Evolutionary conservation across 2,113 vertebrate genomes (phyloP).

Genomic region (Microcebus tavaratra): DNA sequence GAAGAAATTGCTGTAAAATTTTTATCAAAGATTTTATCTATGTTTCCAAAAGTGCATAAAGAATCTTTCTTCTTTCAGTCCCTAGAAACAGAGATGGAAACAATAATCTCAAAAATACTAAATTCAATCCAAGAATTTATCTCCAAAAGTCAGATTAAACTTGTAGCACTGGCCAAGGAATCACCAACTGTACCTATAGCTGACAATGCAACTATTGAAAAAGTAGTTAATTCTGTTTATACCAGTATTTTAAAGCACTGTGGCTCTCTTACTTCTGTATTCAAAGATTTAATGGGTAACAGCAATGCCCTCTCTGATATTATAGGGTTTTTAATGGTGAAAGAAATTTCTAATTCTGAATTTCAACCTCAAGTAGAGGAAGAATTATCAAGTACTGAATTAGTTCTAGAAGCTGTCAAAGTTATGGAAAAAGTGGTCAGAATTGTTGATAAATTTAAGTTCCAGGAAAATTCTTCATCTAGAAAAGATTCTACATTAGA

Average conservation of each 20-base stretch:
- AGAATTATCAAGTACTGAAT: slow-evolving; percentile 63
- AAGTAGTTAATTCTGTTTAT: slow-evolving; percentile 71
- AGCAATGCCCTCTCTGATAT: slow-evolving; percentile 70
- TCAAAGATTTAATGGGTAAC: slow-evolving; percentile 73
- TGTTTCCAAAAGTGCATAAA: slow-evolving; percentile 49
- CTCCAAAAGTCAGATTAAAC: slow-evolving; percentile 68
- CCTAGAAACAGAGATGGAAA: slow-evolving; percentile 66
- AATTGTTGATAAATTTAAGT: slow-evolving; percentile 60
- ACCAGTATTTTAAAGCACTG: slow-evolving; percentile 65
- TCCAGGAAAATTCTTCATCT: not conserved
- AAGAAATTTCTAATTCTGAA: slow-evolving; percentile 71
- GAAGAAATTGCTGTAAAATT: slow-evolving; percentile 76
- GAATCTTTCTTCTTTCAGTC: not conserved
- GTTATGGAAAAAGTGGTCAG: slow-evolving; percentile 77
- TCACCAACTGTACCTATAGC: not conserved
- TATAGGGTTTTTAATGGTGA: slow-evolving; percentile 76
- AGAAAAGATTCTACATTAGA: slow-evolving; percentile 7
- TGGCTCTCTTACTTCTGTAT: slow-evolving; percentile 66
- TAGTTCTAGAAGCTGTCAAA: slow-evolving; percentile 72
- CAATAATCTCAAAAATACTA: slow-evolving; percentile 71
- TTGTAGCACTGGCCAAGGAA: slow-evolving; percentile 26
- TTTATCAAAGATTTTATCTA: slow-evolving; percentile 72
- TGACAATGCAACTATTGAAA: slow-evolving; percentile 65
- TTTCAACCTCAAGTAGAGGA: slow-evolving; percentile 63
- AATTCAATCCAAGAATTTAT: slow-evolving; percentile 74